Conservation (phyloP, 1,140 invertebrate species). For the Lasioglossum baleicum region DNA sequence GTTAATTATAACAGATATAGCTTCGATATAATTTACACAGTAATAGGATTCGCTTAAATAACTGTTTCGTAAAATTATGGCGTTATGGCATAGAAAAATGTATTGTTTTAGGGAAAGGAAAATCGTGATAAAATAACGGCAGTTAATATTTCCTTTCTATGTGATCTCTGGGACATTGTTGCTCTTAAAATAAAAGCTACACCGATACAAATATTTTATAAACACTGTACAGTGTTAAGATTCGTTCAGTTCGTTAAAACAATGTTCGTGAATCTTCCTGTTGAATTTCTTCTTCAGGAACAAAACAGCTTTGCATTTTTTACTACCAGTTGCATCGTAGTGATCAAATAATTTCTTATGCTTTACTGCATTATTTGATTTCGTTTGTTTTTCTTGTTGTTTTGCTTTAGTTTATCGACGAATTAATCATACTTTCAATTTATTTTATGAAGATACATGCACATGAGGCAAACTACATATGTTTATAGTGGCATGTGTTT, state of each 20-base stretch:
- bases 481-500: constrained; percentile 57
- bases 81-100: no score
- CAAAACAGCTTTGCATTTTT: constrained; percentile 8
- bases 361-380: constrained; percentile 33
- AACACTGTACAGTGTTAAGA: constrained; percentile 58
- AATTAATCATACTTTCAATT: constrained; percentile 66
- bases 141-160: no score
- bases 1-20: constrained; percentile 71
- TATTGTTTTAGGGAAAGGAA: no score
- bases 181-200: constrained; percentile 56
- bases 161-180: no score
- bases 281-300: constrained; percentile 16
- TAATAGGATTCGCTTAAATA: constrained; percentile 68
- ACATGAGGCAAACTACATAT: constrained; percentile 78
- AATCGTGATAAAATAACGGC: no score
- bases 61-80: constrained; percentile 1
- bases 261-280: constrained; percentile 33
- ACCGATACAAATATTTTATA: constrained; percentile 56
- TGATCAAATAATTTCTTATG: constrained; percentile 26
- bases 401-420: constrained; percentile 23
- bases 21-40: constrained; percentile 78
- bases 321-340: constrained; percentile 28
- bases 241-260: constrained; percentile 44
- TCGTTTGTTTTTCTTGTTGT: constrained; percentile 43
- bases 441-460: constrained; percentile 74